These are phyloP conservation scores for Falco peregrinus DNA, from an alignment of 2,797 vertebrate genomes.

Conservation along the genomic window DNA sequence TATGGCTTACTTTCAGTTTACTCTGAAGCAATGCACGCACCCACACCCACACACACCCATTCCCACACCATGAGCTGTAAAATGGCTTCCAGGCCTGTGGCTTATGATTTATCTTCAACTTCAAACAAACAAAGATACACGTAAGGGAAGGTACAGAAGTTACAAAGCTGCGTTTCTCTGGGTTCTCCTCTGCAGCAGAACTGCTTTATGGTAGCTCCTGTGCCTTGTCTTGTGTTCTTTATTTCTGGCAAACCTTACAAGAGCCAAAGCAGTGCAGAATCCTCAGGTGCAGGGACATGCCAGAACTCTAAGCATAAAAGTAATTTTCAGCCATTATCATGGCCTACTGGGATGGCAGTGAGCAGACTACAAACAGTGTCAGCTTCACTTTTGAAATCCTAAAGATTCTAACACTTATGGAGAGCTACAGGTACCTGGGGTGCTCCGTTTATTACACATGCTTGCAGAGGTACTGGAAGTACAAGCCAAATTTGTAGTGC, in stretches of 20 bases:
- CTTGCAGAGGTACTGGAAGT: not conserved
- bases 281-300: not conserved
- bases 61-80: not conserved
- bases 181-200: not conserved
- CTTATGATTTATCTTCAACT: slow-evolving; percentile 38
- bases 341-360: not conserved
- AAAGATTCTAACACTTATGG: not conserved
- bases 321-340: not conserved
- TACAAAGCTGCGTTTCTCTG: not conserved
- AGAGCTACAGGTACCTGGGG: not conserved
- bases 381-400: not conserved
- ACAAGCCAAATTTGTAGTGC: not conserved
- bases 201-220: not conserved
- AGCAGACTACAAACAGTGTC: not conserved
- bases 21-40: not conserved
- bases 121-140: slow-evolving; percentile 22
- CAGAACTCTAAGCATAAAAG: not conserved
- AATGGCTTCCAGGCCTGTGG: not conserved
- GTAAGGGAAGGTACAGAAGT: not conserved
- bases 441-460: not conserved
- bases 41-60: not conserved
- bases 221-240: not conserved
- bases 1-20: not conserved
- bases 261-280: not conserved
- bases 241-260: not conserved